Percentiles rank a stretch among this genome's conserved stretches.
Conservation (phyloP, 2,888 invertebrate genomes). For the Oscheius onirici region DNA sequence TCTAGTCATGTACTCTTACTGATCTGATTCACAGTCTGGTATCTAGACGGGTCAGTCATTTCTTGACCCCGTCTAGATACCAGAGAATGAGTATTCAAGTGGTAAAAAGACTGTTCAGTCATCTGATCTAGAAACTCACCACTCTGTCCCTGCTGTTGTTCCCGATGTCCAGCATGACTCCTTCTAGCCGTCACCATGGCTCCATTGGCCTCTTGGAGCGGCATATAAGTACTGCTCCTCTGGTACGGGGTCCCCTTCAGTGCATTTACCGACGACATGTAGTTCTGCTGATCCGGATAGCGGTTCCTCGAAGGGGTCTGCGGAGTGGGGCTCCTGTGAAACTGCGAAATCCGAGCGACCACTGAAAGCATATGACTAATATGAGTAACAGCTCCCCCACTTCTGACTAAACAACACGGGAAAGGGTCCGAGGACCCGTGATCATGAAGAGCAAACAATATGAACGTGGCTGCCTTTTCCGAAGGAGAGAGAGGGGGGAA, state of each 20-base stretch:
- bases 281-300: not conserved
- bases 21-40: too few species aligned
- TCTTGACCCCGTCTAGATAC: too few species aligned
- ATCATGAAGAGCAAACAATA: slow-evolving; percentile 20
- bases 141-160: not conserved
- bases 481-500: not conserved
- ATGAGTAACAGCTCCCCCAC: too few species aligned
- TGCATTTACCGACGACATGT: slow-evolving; percentile 3
- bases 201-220: slow-evolving; percentile 20
- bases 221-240: slow-evolving; percentile 8
- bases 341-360: slow-evolving; percentile 8
- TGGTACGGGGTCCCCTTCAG: slow-evolving; percentile 3
- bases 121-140: slow-evolving; percentile 2
- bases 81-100: too few species aligned
- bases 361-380: not conserved
- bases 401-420: not conserved
- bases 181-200: slow-evolving; percentile 3
- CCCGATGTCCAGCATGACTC: slow-evolving; percentile 21
- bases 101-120: too few species aligned
- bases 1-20: too few species aligned
- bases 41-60: too few species aligned
- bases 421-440: not conserved
- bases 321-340: slow-evolving; percentile 15
- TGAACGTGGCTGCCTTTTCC: slow-evolving; percentile 1
- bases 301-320: slow-evolving; percentile 5